phyloP scores from a whole-genome alignment of 2,113 vertebrate genomes.

The Aptenodytes patagonicus region DNA sequence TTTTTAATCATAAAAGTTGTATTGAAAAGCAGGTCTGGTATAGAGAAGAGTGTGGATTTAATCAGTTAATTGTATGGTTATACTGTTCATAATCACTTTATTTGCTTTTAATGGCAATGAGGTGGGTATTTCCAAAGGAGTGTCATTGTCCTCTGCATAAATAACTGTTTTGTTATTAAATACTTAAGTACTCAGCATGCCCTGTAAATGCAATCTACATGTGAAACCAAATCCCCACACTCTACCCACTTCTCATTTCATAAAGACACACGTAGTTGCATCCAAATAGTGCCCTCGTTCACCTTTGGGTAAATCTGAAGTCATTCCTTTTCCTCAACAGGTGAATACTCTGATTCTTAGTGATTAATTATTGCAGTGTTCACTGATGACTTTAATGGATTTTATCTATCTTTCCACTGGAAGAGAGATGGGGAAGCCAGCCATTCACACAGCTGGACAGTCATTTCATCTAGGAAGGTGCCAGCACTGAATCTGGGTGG shows the following conservation, averaged over 20 bases:
- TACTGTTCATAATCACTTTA: conserved; percentile 46
- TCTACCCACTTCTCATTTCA: background rate
- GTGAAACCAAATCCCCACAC: background rate
- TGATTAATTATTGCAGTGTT: background rate
- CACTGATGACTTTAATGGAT: background rate
- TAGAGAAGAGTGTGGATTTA: conserved; percentile 23
- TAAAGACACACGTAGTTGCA: background rate
- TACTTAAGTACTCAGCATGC: conserved; percentile 37
- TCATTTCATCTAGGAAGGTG: background rate
- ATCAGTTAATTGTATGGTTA: conserved; percentile 54
- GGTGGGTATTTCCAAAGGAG: conserved; percentile 52
- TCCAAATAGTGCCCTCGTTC: background rate
- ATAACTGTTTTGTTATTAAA: conserved; percentile 59
- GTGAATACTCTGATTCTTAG: background rate
- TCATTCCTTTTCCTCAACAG: background rate
- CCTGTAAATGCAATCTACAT: conserved; percentile 20
- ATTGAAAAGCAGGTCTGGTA: conserved; percentile 6
- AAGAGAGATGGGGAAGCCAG: background rate
- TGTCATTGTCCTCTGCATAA: conserved; percentile 19
- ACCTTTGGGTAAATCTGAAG: background rate
- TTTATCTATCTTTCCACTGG: background rate
- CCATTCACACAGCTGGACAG: background rate
- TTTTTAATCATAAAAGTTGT: conserved; percentile 12
- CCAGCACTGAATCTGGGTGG: background rate
- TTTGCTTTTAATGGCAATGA: conserved; percentile 60